Base-by-base conservation (phyloP, 2,888 invertebrate genomes). In the Theretra japonica region DNA sequence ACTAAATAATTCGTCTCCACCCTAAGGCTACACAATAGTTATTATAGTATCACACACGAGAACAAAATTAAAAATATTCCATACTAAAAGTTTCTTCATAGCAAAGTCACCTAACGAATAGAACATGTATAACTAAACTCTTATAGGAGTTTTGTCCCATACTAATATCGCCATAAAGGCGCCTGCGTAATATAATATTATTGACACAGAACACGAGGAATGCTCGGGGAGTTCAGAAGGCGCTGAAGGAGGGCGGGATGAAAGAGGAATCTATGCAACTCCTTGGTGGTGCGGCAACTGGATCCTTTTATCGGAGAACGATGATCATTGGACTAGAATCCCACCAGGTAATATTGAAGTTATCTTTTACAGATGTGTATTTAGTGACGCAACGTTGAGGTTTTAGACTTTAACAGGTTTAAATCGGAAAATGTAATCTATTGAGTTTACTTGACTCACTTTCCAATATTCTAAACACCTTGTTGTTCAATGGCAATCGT, bases 271-370 rank as follows among this genome's bases (percentile, higher is more conserved):
- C 7, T 97, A 98, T 85, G 96, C 96, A 70, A 97, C 97, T 73
- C 97, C 97, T 33, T 97, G 97, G 93, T 96, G 96, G 81, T 96
- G 96, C 70, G 96, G 96, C 4, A 96, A 96, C 76, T 98, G 98
- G 98, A 96, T 98, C 25, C 77, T 94, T 62, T 77, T 94, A 0
- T 91, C 93, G 19, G 92, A 93, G 76, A 91, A 88, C 70, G 91
- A 92, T 75, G 93, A 94, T 72, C 90, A 91, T 70, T 94, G 94
- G 94, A 88, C 90, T 7, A 88, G 93, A 72, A 92, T 94, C 74
- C 93, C 94, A 68, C 91, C 93, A 84, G 94, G 93, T 92, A 83
- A 69, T 2, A 53, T n/a, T n/a, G 11, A 50, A 17, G 17, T 15
- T 50, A 50, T 62, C 41, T n/a, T 56, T 57, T 30, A 7, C 11